Conservation (phyloP, 1,140 invertebrate species). For the Drosophila nannoptera region DNA sequence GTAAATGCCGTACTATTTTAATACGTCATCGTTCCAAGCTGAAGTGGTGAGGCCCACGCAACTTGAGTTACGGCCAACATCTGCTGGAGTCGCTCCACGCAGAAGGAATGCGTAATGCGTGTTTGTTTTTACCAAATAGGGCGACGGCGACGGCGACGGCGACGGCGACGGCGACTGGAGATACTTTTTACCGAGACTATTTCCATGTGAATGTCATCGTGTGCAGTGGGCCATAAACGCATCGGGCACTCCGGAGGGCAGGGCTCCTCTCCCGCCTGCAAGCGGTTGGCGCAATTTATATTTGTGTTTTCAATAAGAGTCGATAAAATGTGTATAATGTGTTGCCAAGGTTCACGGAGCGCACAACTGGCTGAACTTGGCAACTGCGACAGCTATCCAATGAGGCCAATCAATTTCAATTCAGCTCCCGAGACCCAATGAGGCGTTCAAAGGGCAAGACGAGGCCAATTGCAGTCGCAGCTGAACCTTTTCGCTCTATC, state of each 20-base stretch:
- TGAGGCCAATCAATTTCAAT: slow-evolving; percentile 77
- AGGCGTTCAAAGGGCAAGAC: slow-evolving; percentile 71
- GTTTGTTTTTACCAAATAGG: slow-evolving; percentile 72
- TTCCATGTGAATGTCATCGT: slow-evolving; percentile 22
- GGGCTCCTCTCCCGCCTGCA: slow-evolving; percentile 45
- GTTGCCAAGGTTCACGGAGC: slow-evolving; percentile 73
- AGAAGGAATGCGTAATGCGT: slow-evolving; percentile 64
- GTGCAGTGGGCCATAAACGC: slow-evolving; percentile 59
- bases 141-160: slow-evolving; percentile 3
- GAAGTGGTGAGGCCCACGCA: slow-evolving; percentile 53
- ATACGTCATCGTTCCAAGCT: slow-evolving; percentile 72
- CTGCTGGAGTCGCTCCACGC: slow-evolving; percentile 57
- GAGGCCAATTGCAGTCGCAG: slow-evolving; percentile 63
- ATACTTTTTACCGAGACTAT: slow-evolving; percentile 4
- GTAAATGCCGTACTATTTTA: slow-evolving; percentile 52
- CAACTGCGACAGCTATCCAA: slow-evolving; percentile 51
- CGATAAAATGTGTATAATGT: slow-evolving; percentile 73
- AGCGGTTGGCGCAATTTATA: slow-evolving; percentile 66
- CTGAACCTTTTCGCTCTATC: slow-evolving; percentile 51
- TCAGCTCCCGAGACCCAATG: slow-evolving; percentile 67
- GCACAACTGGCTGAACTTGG: slow-evolving; percentile 69
- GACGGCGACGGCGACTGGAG: too few species aligned
- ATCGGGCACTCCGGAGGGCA: slow-evolving; percentile 46
- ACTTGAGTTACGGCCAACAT: slow-evolving; percentile 72
- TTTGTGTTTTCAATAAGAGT: slow-evolving; percentile 72